These are phyloP conservation scores for Orchestia grillus DNA, from an alignment of 1,140 invertebrate genomes.

Conservation along the genomic window DNA sequence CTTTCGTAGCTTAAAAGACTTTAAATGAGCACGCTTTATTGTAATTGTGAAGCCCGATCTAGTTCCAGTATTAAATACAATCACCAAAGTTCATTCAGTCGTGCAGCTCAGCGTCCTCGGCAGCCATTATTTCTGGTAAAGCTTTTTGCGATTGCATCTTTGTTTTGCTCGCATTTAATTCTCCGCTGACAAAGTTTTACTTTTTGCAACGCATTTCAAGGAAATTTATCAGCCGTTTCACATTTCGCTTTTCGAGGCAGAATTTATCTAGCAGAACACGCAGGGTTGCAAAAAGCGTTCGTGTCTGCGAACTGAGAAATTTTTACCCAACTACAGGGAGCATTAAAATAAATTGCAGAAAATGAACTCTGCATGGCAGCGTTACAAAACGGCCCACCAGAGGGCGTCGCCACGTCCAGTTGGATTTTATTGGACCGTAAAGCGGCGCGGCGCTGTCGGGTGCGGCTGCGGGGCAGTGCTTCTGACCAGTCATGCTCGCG, in stretches of 20 bases:
- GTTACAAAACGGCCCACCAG: not conserved
- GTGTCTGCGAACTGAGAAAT: not conserved
- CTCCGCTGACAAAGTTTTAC: not conserved
- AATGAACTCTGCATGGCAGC: constrained; percentile 20
- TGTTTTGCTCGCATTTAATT: not conserved
- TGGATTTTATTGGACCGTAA: constrained; percentile 45
- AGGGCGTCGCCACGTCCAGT: not conserved
- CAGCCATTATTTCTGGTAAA: not conserved
- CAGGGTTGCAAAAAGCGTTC: not conserved
- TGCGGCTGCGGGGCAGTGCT: not conserved
- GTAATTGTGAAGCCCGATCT: not conserved
- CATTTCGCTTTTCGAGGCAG: not conserved
- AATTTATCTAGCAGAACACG: not conserved
- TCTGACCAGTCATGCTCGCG: not conserved
- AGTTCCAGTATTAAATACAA: not conserved
- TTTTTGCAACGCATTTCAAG: not conserved
- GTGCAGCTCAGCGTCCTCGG: not conserved
- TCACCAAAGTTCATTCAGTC: not conserved
- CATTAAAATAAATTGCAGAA: constrained; percentile 31
- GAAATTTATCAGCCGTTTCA: not conserved
- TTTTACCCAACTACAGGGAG: not conserved
- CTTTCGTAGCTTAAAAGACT: no score
- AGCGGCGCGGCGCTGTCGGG: not conserved
- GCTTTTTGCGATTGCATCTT: not conserved
- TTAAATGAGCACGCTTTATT: not conserved